phyloP scores from a whole-genome alignment of 2,113 vertebrate species.

The Lophochroa leadbeateri region DNA sequence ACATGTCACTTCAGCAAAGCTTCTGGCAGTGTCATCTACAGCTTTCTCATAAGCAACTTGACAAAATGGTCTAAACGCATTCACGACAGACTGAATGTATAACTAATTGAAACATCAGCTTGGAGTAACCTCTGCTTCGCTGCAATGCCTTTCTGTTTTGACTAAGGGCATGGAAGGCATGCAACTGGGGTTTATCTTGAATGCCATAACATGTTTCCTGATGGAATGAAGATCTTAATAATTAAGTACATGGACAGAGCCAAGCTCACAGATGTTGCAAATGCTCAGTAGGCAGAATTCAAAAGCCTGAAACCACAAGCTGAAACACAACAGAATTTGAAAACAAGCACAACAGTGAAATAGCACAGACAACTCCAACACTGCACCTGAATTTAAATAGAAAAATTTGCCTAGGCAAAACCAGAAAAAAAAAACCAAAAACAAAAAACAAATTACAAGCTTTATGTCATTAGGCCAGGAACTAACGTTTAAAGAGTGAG shows the following conservation, averaged over 20 bases:
- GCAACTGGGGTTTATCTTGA: background rate
- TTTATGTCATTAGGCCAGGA: background rate
- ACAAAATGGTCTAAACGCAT: background rate
- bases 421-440: background rate
- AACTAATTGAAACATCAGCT: background rate
- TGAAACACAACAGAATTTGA: background rate
- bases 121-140: background rate
- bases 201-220: background rate
- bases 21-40: background rate
- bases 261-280: background rate
- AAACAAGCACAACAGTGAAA: background rate
- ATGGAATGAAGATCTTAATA: background rate
- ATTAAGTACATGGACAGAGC: background rate
- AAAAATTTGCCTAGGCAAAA: background rate
- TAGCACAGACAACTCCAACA: background rate
- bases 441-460: background rate
- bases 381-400: background rate
- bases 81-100: background rate
- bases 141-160: background rate
- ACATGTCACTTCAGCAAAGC: background rate
- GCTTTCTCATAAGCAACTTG: background rate
- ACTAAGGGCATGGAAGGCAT: background rate
- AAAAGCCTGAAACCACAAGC: background rate
- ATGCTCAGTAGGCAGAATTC: background rate
- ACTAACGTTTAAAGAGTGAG: background rate